Percentiles rank a stretch among this genome's conserved stretches.
Evolutionary conservation across 2,888 invertebrate genomes (phyloP).

Genomic region (Drosophila nr. perissopoda): DNA sequence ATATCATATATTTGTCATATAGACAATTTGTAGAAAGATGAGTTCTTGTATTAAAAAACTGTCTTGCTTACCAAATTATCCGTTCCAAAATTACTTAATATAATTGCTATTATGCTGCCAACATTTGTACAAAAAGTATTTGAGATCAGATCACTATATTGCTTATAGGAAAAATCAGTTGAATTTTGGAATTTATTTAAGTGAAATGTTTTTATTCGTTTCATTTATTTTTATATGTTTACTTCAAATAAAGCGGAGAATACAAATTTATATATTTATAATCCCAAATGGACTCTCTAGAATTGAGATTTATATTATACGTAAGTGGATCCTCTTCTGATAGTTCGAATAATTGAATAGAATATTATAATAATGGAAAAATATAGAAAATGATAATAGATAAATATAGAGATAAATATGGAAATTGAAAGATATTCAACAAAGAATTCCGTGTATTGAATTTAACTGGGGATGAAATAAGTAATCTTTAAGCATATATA

Average conservation of each 20-base stretch:
- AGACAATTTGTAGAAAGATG: neutral
- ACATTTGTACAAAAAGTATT: neutral
- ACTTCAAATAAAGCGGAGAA: neutral
- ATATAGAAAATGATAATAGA: too few species aligned
- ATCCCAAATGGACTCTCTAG: neutral
- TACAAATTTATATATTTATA: neutral
- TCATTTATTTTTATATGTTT: neutral
- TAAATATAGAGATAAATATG: too few species aligned
- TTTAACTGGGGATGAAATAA: neutral
- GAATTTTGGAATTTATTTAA: neutral
- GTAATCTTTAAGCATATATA: fast-evolving
- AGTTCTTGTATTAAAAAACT: fast-evolving
- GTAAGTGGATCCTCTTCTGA: fast-evolving
- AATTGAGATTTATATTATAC: neutral
- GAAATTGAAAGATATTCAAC: neutral
- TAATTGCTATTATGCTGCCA: neutral
- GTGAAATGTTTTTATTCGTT: fast-evolving
- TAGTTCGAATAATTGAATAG: neutral
- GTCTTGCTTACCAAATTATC: fast-evolving
- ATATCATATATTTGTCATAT: fast-evolving
- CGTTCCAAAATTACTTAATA: fast-evolving
- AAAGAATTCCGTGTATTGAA: fast-evolving
- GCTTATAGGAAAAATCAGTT: neutral
- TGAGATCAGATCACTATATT: neutral
- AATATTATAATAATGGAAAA: too few species aligned